A percentile compares a stretch with the other conserved stretches of the same genome.
Evolutionary conservation across 1,140 invertebrate genomes (phyloP).

Genomic region (Stegodyphus mimosarum): DNA sequence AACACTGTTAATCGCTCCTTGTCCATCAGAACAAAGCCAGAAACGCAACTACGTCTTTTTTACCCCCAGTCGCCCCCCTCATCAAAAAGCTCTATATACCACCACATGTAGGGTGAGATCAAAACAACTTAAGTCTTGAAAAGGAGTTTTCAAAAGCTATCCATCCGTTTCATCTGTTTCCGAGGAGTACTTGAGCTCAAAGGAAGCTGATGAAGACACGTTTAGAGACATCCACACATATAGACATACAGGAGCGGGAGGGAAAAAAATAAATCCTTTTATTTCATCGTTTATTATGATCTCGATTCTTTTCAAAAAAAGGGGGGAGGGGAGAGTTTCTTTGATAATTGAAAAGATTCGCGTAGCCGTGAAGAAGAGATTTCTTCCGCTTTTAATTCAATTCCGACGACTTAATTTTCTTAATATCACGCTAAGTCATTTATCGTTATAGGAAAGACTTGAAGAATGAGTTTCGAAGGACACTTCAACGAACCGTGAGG

Average conservation of each 20-base stretch:
- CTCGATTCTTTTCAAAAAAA: neutral
- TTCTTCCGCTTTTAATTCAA: constrained; percentile 11
- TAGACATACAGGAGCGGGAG: no score
- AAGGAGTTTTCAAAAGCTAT: neutral
- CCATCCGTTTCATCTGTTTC: neutral
- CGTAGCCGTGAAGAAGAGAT: neutral
- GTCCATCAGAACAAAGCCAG: no score
- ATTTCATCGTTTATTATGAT: neutral
- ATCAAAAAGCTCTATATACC: no score
- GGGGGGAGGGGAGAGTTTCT: neutral
- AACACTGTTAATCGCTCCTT: no score
- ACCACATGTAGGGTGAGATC: neutral
- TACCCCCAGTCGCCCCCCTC: no score
- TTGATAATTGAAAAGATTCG: constrained; percentile 20
- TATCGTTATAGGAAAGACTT: neutral
- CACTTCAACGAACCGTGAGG: neutral
- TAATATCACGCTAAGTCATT: constrained; percentile 12
- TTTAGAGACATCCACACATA: neutral
- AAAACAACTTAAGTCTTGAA: neutral
- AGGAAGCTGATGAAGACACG: neutral
- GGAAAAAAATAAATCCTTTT: neutral
- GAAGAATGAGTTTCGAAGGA: neutral
- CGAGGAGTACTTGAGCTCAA: neutral
- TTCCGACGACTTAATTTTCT: constrained; percentile 14
- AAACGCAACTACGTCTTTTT: no score